Evolutionary conservation across 2,888 invertebrate species (phyloP), one percentile per base, ranked within the genome.

Genomic region (Nomada lathburiana): DNA sequence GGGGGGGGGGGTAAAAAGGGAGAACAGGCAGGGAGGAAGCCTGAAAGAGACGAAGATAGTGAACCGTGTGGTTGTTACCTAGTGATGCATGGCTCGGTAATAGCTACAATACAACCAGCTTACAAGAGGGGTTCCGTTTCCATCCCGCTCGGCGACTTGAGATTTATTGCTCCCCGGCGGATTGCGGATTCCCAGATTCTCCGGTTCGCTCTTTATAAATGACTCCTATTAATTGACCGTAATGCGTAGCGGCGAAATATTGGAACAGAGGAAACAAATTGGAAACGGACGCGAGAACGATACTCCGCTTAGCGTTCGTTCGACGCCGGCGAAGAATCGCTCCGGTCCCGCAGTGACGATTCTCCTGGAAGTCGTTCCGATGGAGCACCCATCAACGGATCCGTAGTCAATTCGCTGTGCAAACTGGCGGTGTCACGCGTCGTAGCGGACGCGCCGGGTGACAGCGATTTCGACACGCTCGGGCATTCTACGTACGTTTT

Each of bases 41-140:
- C 75, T 59, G 63, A 60, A 75, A 75, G 69, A 53, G 76, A 80
- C 42, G 73, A 68, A 63, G 87, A 87, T 74, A 86, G 88, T 83
- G 87, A 92, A 90, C 88, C 89, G 90, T 89, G 91, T 89, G 91
- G 92, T 92, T 92, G 92, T 93, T 93, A 93, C 89, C 92, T 91
- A 92, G 92, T 93, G 93, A 93, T 93, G 93, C 93, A 93, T 93
- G 92, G 92, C 92, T 92, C 87, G 91, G 93, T 94, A 93, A 93
- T 93, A 92, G 93, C 92, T 93, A 92, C 92, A 92, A 93, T 93
- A 93, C 93, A 92, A 93, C 89, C 92, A 92, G 93, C 93, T 93
- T 93, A 93, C 93, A 91, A 92, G 93, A 92, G 93, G 92, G 92
- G 91, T 91, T 91, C 91, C 89, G 89, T 89, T 91, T 90, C 89